Percentiles rank a stretch among this genome's conserved stretches.
Evolutionary conservation across 2,888 invertebrate species (phyloP).

Genomic region (Drosophila anomalipes): DNA sequence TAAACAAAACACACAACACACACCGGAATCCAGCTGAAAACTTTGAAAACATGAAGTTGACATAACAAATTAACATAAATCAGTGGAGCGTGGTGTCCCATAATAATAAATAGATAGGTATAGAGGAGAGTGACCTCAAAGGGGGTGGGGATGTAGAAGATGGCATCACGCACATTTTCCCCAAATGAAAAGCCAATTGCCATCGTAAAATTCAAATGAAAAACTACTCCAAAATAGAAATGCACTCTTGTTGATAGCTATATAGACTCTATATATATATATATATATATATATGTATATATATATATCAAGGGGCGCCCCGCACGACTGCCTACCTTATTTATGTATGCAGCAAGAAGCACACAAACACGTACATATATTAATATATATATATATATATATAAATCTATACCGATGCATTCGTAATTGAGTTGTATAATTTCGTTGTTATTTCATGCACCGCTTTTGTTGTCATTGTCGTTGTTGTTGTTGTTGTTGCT

Average conservation of each 20-base stretch:
- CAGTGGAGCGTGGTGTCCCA: constrained; percentile 74
- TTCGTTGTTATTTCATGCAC: constrained; percentile 25
- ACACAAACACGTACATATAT: background rate
- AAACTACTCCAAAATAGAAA: constrained; percentile 70
- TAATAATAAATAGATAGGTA: constrained; percentile 73
- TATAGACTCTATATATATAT: background rate
- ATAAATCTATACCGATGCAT: constrained; percentile 8
- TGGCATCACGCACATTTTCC: constrained; percentile 32
- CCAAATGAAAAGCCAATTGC: constrained; percentile 52
- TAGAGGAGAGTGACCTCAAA: constrained; percentile 41
- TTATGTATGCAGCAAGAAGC: constrained; percentile 25
- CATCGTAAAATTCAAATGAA: constrained; percentile 49
- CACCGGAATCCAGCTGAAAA: constrained; percentile 27
- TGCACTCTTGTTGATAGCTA: constrained; percentile 51
- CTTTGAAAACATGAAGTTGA: constrained; percentile 58
- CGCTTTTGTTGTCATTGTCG: constrained; percentile 30
- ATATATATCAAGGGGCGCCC: constrained; percentile 5
- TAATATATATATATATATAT: background rate
- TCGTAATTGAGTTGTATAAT: constrained; percentile 65
- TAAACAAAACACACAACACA: constrained; percentile 46
- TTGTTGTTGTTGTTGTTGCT: constrained; percentile 20
- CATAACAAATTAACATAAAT: constrained; percentile 79
- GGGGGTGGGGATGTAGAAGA: background rate
- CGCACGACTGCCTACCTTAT: background rate
- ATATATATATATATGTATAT: background rate